These are phyloP conservation scores for Varecia variegata DNA, from an alignment of 2,797 vertebrate genomes.

Conservation along the genomic window DNA sequence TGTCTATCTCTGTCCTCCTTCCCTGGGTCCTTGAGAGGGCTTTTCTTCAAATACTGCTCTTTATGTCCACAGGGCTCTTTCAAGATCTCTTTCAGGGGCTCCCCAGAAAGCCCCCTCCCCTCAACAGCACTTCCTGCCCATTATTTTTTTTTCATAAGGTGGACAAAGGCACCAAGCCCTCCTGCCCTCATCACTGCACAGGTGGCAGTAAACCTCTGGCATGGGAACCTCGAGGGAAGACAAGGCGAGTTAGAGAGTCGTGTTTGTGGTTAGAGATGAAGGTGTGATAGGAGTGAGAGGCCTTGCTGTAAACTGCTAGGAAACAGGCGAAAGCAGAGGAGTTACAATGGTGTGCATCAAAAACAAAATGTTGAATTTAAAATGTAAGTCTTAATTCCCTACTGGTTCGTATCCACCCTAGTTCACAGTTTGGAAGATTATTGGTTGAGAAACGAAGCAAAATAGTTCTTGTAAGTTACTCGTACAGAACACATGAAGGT, in stretches of 20 bases:
- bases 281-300: not conserved
- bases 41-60: not conserved
- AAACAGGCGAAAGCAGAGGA: not conserved
- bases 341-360: not conserved
- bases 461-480: not conserved
- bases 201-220: too few species aligned
- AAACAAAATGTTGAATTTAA: constrained; percentile 6
- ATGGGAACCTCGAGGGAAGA: not conserved
- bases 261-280: not conserved
- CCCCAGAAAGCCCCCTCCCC: not conserved
- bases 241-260: not conserved
- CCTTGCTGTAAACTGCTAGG: not conserved
- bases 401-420: not conserved
- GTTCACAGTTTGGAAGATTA: not conserved
- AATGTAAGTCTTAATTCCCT: not conserved
- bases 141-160: not conserved
- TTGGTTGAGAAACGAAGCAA: not conserved
- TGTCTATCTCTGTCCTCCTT: not conserved
- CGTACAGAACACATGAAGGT: not conserved
- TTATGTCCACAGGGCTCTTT: not conserved
- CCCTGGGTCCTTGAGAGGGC: not conserved
- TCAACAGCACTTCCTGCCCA: not conserved
- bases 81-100: not conserved
- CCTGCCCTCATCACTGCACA: not conserved
- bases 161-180: not conserved